Conservation (phyloP, 2,113 vertebrate genomes). For the Podilymbus podiceps region DNA sequence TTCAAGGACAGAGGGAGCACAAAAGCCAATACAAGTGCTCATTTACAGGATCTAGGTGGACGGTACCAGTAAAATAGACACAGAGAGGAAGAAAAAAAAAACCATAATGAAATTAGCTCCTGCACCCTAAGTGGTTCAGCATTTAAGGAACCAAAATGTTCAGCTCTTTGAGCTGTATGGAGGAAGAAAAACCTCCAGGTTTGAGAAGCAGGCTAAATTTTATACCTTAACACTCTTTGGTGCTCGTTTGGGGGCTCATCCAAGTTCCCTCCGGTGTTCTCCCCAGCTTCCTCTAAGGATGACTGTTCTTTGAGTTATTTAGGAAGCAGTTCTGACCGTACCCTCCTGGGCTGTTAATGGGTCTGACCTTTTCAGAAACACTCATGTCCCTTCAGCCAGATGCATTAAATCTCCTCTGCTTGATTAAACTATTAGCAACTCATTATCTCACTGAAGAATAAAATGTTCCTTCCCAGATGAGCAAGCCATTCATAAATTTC, state of each 20-base stretch:
- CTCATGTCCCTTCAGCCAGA: conserved; percentile 6
- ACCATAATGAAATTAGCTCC: neutral
- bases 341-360: conserved; percentile 40
- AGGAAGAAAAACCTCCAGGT: neutral
- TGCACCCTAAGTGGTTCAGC: neutral
- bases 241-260: neutral
- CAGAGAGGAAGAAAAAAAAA: neutral
- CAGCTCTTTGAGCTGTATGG: neutral
- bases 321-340: neutral
- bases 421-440: conserved; percentile 54
- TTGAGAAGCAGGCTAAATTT: neutral
- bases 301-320: neutral
- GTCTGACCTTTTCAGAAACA: neutral
- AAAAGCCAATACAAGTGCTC: neutral
- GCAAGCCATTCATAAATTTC: neutral
- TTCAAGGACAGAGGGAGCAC: neutral
- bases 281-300: neutral
- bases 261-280: neutral
- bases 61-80: rapidly evolving
- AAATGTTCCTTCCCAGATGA: conserved; percentile 14
- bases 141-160: neutral
- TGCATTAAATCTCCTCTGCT: conserved; percentile 16
- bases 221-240: neutral
- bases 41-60: neutral
- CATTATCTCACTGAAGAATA: conserved; percentile 19